These are phyloP conservation scores for Schizotus pectinicornis DNA, from an alignment of 2,888 invertebrate species.

Conservation along the genomic window DNA sequence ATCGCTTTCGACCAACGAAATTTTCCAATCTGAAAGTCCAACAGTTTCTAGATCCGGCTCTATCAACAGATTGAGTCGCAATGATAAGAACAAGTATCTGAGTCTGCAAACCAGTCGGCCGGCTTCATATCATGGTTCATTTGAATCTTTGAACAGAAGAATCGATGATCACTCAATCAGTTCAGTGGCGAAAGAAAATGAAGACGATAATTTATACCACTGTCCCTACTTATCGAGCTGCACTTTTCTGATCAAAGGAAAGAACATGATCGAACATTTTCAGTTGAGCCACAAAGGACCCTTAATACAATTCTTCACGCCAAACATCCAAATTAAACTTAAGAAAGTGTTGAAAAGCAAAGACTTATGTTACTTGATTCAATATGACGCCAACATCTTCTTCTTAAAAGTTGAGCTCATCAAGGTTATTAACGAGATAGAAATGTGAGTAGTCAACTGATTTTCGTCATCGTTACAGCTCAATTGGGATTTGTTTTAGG, in stretches of 20 bases:
- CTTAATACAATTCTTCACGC: conserved; percentile 52
- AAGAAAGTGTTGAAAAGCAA: conserved; percentile 40
- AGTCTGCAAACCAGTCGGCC: conserved; percentile 36
- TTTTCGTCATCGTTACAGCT: neutral
- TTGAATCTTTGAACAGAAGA: conserved; percentile 45
- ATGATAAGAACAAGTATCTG: conserved; percentile 34
- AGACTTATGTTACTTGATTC: conserved; percentile 46
- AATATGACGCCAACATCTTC: conserved; percentile 43
- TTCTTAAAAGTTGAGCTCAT: conserved; percentile 44
- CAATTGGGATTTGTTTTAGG: conserved; percentile 1
- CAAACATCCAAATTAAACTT: conserved; percentile 44
- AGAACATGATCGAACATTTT: conserved; percentile 50
- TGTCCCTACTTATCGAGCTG: conserved; percentile 51
- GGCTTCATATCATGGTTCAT: conserved; percentile 51
- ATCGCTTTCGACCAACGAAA: conserved; percentile 60
- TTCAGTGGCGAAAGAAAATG: neutral
- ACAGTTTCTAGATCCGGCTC: conserved; percentile 47
- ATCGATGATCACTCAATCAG: conserved; percentile 6
- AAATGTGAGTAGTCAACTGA: neutral
- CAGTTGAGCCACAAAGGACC: conserved; percentile 51
- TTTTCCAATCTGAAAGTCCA: conserved; percentile 51
- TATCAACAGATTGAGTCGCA: conserved; percentile 39
- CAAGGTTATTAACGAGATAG: too few relatives aligned
- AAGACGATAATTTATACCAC: conserved; percentile 39
- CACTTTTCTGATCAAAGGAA: conserved; percentile 43